Conservation (phyloP, 1,140 invertebrate species). For the Drosophila lacertosa region DNA sequence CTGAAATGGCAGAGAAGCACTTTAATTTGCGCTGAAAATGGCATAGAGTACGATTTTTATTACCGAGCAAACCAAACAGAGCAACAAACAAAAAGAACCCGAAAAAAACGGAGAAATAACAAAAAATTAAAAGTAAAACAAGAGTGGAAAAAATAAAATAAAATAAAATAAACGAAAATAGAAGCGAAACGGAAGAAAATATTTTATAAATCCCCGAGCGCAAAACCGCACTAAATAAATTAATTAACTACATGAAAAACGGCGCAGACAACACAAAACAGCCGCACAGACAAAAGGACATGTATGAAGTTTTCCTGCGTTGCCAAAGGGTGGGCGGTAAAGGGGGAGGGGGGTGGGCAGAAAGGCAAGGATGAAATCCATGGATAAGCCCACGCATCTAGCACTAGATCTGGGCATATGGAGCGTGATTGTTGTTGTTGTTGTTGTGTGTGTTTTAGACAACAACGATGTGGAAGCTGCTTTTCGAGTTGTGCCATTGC, state of each 20-base stretch:
- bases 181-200: conserved; percentile 52
- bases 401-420: conserved; percentile 13
- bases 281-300: conserved; percentile 42
- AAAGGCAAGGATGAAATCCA: conserved; percentile 30
- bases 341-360: neutral
- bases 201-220: conserved; percentile 73
- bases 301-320: conserved; percentile 32
- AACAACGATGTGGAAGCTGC: conserved; percentile 48
- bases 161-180: conserved; percentile 25
- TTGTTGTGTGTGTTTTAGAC: conserved; percentile 45
- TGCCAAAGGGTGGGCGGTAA: neutral
- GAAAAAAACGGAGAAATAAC: too few relatives aligned
- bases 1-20: conserved; percentile 31
- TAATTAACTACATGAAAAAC: conserved; percentile 73
- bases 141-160: conserved; percentile 39
- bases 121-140: conserved; percentile 34
- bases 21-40: conserved; percentile 38
- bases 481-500: conserved; percentile 54
- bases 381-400: conserved; percentile 39
- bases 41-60: conserved; percentile 34
- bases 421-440: conserved; percentile 8
- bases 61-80: conserved; percentile 22
- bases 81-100: conserved; percentile 17
- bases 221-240: conserved; percentile 77
- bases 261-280: conserved; percentile 32